Evolutionary conservation across 2,888 invertebrate species (phyloP).

Genomic region (Aricia artaxerxes): DNA sequence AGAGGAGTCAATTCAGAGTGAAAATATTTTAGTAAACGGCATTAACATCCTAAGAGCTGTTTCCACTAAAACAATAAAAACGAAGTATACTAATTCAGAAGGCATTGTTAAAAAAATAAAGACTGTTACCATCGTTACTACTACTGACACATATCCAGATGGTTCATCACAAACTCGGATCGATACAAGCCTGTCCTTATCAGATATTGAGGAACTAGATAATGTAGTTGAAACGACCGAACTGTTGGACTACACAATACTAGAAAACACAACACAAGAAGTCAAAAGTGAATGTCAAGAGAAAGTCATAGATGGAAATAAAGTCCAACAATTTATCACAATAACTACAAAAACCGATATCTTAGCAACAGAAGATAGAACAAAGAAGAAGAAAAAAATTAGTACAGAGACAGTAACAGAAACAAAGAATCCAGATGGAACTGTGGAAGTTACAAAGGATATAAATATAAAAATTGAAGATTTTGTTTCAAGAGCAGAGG

Average conservation of each 20-base stretch:
- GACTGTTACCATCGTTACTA: constrained; percentile 60
- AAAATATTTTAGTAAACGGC: constrained; percentile 57
- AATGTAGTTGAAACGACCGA: constrained; percentile 51
- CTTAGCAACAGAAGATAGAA: constrained; percentile 55
- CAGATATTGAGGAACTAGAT: constrained; percentile 57
- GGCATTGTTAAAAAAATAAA: constrained; percentile 63
- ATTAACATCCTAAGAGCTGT: constrained; percentile 60
- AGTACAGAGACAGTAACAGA: constrained; percentile 62
- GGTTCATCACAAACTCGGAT: constrained; percentile 68
- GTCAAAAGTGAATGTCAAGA: constrained; percentile 59
- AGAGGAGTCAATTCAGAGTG: constrained; percentile 58
- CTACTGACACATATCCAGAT: constrained; percentile 71
- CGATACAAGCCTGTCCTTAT: constrained; percentile 63
- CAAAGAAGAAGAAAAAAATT: constrained; percentile 65
- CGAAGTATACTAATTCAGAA: constrained; percentile 59
- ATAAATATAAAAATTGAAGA: constrained; percentile 66
- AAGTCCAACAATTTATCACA: constrained; percentile 61
- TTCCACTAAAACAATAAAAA: constrained; percentile 59
- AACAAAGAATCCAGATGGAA: constrained; percentile 64
- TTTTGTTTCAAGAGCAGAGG: constrained; percentile 48
- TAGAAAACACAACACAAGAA: constrained; percentile 59
- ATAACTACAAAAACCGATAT: constrained; percentile 66
- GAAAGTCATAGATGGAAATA: constrained; percentile 58
- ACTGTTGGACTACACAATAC: constrained; percentile 54
- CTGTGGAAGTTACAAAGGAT: constrained; percentile 69